Base-by-base conservation (phyloP, 2,113 vertebrate genomes). In the Thamnaconus septentrionalis region DNA sequence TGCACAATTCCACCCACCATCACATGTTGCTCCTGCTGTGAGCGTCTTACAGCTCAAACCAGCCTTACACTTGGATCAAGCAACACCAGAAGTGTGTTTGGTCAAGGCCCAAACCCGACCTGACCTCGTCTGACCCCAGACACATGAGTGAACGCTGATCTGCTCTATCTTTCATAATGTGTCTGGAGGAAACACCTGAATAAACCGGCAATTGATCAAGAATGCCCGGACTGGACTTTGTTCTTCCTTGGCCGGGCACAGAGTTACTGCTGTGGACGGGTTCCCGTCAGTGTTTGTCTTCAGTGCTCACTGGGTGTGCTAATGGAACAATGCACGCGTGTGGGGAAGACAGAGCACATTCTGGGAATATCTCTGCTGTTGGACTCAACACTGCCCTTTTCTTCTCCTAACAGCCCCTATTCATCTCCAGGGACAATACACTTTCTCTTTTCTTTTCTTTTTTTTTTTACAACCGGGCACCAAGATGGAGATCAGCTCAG, bases 311-410 rank as follows among this genome's bases (percentile, higher is more conserved):
- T 65, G 79, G 62, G 52, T 52, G 67, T 76, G 66, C 67, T 76
- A 61, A 56, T 56, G 78, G 48, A 91, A 90, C 88, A 90, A 84
- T 90, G 83, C 56, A 68, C 61, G 76, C 66, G 80, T 91, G 87
- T 85, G 77, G 84, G 81, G 88, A 90, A 72, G 78, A 87, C 76
- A 58, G 83, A 82, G 83, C 41, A 64, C 87, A 91, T 93, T 91
- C 86, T 91, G 82, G 73, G 90, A 90, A 93, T 92, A 83, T 89
- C 89, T 89, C 75, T 83, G 79, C 77, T 76, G 81, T 86, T 89
- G 79, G 69, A 56, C 81, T 78, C 78, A 91, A 91, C 91, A 93
- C 89, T 86, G 82, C 55, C 60, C 90, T 90, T 91, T 91, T 93
- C 88, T 90, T 91, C 88, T 91, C 64, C 65, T 73, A 75, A 91